Conservation (phyloP, 2,113 vertebrate species). For the Phylloscopus whistleri region DNA sequence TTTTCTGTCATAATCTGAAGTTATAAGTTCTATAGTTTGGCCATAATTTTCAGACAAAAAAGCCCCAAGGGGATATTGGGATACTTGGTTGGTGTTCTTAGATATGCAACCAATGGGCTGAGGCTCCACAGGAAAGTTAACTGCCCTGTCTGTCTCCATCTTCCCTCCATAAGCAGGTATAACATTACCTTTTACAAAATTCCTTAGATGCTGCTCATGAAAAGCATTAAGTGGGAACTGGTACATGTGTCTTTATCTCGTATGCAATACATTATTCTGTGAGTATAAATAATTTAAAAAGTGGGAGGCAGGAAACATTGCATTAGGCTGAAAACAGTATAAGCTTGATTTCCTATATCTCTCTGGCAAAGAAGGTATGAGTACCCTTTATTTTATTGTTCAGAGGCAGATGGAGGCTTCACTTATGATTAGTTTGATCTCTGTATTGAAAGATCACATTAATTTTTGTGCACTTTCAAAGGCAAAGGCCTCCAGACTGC, state of each 20-base stretch:
- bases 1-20: not conserved
- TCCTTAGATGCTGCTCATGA: not conserved
- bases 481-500: not conserved
- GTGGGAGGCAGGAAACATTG: not conserved
- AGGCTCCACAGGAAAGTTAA: not conserved
- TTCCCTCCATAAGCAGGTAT: not conserved
- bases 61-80: not conserved
- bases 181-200: not conserved
- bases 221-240: not conserved
- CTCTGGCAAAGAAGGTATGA: not conserved
- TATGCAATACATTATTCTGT: not conserved
- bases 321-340: not conserved
- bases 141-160: not conserved
- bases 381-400: not conserved
- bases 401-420: not conserved
- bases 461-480: not conserved
- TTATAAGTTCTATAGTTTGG: not conserved
- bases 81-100: not conserved
- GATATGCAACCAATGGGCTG: not conserved
- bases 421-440: not conserved
- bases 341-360: not conserved
- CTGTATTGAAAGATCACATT: not conserved
- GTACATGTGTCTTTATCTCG: not conserved
- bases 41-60: not conserved
- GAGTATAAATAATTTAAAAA: not conserved